A percentile compares a stretch with the other conserved stretches of the same genome.
These are phyloP conservation scores for Protonibea diacanthus DNA, from an alignment of 2,797 vertebrate genomes.

Conservation along the genomic window DNA sequence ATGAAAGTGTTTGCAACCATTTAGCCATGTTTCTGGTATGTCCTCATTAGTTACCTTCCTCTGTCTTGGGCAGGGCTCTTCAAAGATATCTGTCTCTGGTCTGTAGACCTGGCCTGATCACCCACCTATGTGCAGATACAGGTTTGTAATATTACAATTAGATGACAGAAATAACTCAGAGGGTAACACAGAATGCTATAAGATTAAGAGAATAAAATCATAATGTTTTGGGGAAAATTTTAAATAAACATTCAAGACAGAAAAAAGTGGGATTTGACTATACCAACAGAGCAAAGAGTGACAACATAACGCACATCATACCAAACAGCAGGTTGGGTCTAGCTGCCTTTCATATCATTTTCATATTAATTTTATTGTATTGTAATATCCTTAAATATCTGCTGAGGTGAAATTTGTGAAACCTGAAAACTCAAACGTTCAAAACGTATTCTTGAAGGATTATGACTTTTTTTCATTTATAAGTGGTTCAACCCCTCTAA, in stretches of 20 bases:
- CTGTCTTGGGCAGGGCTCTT: slow-evolving; percentile 94
- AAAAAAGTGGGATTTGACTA: too few relatives aligned
- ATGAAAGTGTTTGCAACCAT: not conserved
- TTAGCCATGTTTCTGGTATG: not conserved
- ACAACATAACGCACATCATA: too few relatives aligned
- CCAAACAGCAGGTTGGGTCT: not conserved
- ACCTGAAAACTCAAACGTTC: not conserved
- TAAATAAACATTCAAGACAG: too few relatives aligned
- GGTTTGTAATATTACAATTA: not conserved
- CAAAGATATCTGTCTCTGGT: slow-evolving; percentile 90
- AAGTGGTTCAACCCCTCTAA: too few relatives aligned
- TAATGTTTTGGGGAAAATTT: not conserved
- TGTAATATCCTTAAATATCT: not conserved
- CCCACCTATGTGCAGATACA: slow-evolving; percentile 62
- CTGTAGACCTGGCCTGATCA: slow-evolving; percentile 89
- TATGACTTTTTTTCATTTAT: not conserved
- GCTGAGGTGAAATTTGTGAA: not conserved
- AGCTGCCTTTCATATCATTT: not conserved
- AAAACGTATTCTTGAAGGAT: not conserved
- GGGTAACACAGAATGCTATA: not conserved
- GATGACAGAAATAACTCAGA: not conserved
- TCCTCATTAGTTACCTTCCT: slow-evolving; percentile 87
- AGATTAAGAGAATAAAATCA: not conserved
- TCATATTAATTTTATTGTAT: not conserved
- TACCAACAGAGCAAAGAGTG: not conserved